Evolutionary conservation across 2,888 invertebrate genomes (phyloP).

Genomic region (Ectemnius cavifrons): DNA sequence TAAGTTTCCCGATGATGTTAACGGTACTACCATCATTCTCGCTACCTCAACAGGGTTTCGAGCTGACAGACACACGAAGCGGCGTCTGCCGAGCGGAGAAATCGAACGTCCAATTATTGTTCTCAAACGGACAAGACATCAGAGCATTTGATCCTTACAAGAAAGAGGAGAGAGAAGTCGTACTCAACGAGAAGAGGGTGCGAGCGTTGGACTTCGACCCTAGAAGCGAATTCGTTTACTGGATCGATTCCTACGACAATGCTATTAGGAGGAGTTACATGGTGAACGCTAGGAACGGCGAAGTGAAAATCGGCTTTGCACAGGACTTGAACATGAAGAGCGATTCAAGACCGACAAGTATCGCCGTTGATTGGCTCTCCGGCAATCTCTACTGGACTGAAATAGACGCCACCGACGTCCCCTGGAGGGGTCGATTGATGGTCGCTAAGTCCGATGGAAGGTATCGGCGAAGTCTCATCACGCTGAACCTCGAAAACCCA

Average conservation of each 20-base stretch:
- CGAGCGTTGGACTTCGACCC: conserved; percentile 95
- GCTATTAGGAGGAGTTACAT: conserved; percentile 95
- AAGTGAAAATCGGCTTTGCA: conserved; percentile 89
- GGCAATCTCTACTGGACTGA: conserved; percentile 98
- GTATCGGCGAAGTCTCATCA: conserved; percentile 89
- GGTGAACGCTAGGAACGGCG: conserved; percentile 87
- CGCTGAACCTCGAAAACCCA: conserved; percentile 90
- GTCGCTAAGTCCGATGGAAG: conserved; percentile 94
- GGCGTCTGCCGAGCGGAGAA: conserved; percentile 89
- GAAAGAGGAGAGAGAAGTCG: conserved; percentile 86
- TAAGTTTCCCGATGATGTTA: too few relatives aligned
- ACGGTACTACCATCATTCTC: too few relatives aligned
- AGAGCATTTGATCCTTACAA: conserved; percentile 84
- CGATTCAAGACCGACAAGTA: conserved; percentile 89
- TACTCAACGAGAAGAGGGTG: conserved; percentile 92
- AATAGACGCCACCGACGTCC: conserved; percentile 83
- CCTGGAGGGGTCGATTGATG: conserved; percentile 88
- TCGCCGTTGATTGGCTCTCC: conserved; percentile 96
- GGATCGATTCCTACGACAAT: conserved; percentile 95
- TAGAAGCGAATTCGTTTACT: conserved; percentile 91
- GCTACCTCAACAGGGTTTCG: conserved; percentile 82
- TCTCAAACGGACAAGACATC: conserved; percentile 93
- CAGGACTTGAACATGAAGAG: conserved; percentile 91
- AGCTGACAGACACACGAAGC: conserved; percentile 85
- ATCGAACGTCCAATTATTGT: conserved; percentile 83